Conservation (phyloP, 1,140 invertebrate genomes). For the Euura saliciscinereae region DNA sequence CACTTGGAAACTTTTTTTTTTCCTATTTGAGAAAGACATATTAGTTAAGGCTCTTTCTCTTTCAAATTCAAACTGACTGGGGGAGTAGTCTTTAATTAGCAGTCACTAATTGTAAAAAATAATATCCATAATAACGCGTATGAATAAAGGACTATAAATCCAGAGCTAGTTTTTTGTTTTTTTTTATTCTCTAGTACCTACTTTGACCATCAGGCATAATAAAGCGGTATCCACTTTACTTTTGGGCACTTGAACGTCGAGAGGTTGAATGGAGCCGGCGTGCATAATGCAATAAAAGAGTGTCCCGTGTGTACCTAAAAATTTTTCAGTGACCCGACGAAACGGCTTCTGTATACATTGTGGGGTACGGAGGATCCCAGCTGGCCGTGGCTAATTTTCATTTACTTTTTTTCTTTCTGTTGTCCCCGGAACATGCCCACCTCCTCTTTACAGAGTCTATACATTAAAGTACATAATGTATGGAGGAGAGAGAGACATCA, state of each 20-base stretch:
- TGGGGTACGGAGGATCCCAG: background rate
- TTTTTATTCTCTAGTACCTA: no score
- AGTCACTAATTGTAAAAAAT: no score
- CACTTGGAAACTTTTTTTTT: no score
- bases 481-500: background rate
- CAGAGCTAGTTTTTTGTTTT: no score
- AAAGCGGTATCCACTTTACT: slow-evolving; percentile 19
- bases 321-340: slow-evolving; percentile 5
- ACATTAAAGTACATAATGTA: slow-evolving; percentile 27
- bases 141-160: no score
- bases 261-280: slow-evolving; percentile 20
- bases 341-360: no score
- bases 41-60: no score
- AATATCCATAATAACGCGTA: no score
- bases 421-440: slow-evolving; percentile 34
- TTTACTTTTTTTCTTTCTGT: background rate
- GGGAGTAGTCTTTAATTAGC: no score
- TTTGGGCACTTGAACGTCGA: slow-evolving; percentile 29
- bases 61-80: no score
- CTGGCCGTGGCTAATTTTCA: slow-evolving; percentile 55
- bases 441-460: slow-evolving; percentile 29
- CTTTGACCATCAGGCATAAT: background rate
- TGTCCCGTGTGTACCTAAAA: slow-evolving; percentile 16
- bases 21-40: no score
- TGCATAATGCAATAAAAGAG: slow-evolving; percentile 32